Percentiles rank a stretch among this genome's conserved stretches.
Evolutionary conservation across 2,113 vertebrate species (phyloP).

Genomic region (Pseudonaja textilis): DNA sequence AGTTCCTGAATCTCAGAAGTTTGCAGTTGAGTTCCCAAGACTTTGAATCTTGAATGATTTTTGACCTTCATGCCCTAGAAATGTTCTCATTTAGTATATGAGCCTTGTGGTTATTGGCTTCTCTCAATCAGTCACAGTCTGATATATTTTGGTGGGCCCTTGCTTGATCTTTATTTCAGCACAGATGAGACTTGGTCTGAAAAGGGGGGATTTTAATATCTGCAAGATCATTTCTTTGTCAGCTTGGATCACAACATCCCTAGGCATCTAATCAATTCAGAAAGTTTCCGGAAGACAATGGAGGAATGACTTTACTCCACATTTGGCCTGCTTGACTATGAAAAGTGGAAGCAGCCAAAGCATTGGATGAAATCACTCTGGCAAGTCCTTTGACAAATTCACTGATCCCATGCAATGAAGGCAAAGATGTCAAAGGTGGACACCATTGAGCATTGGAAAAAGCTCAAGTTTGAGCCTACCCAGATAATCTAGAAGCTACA

Average conservation of each 20-base stretch:
- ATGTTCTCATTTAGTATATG: neutral
- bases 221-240: neutral
- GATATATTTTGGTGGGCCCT: neutral
- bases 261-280: neutral
- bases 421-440: neutral
- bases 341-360: neutral
- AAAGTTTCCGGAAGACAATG: neutral
- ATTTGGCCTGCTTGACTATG: neutral
- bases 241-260: neutral
- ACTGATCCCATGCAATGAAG: neutral
- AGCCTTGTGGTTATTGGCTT: neutral
- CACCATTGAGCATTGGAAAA: neutral
- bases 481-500: neutral
- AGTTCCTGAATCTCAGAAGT: neutral
- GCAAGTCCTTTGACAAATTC: neutral
- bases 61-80: neutral
- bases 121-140: neutral
- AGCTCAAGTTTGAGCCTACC: neutral
- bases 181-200: neutral
- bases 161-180: neutral
- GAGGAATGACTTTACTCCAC: neutral
- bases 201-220: neutral
- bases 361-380: neutral
- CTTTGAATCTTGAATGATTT: neutral
- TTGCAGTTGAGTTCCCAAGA: neutral